These are phyloP conservation scores for Neocrepidodera transversa DNA, from an alignment of 2,888 invertebrate genomes.

Conservation along the genomic window DNA sequence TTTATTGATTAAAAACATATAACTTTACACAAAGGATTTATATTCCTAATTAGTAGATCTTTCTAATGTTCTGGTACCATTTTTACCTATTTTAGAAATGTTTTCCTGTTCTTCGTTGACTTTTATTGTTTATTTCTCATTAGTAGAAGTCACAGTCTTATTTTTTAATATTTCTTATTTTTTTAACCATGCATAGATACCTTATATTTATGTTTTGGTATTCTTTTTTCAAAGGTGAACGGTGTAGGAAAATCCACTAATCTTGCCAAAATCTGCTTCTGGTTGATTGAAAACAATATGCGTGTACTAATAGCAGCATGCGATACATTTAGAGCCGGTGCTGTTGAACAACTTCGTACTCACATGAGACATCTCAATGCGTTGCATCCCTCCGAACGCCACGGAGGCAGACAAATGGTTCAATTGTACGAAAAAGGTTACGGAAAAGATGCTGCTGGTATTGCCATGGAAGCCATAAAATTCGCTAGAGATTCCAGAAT, in stretches of 20 bases:
- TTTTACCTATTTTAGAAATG: too few relatives aligned
- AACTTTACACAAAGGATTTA: too few relatives aligned
- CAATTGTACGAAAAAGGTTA: slow-evolving; percentile 94
- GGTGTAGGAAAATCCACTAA: slow-evolving; percentile 99
- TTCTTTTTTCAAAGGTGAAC: slow-evolving; percentile 65
- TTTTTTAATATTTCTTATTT: too few relatives aligned
- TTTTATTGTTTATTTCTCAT: too few relatives aligned
- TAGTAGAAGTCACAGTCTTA: too few relatives aligned
- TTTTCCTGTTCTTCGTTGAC: too few relatives aligned
- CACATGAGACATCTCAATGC: slow-evolving; percentile 93
- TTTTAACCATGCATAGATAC: too few relatives aligned
- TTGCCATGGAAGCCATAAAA: slow-evolving; percentile 96
- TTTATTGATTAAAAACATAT: too few relatives aligned
- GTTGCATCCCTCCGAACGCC: slow-evolving; percentile 82
- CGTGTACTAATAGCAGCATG: slow-evolving; percentile 97
- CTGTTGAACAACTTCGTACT: slow-evolving; percentile 97
- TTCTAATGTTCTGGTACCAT: too few relatives aligned
- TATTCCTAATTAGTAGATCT: too few relatives aligned
- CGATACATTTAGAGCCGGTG: slow-evolving; percentile 98
- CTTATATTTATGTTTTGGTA: too few relatives aligned
- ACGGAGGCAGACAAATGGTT: slow-evolving; percentile 80
- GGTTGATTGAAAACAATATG: slow-evolving; percentile 97
- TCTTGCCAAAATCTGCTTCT: slow-evolving; percentile 98
- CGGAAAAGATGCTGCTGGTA: slow-evolving; percentile 98
- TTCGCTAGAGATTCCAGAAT: slow-evolving; percentile 81